Evolutionary conservation across 1,140 invertebrate genomes (phyloP).

Genomic region (Carposina sasakii): DNA sequence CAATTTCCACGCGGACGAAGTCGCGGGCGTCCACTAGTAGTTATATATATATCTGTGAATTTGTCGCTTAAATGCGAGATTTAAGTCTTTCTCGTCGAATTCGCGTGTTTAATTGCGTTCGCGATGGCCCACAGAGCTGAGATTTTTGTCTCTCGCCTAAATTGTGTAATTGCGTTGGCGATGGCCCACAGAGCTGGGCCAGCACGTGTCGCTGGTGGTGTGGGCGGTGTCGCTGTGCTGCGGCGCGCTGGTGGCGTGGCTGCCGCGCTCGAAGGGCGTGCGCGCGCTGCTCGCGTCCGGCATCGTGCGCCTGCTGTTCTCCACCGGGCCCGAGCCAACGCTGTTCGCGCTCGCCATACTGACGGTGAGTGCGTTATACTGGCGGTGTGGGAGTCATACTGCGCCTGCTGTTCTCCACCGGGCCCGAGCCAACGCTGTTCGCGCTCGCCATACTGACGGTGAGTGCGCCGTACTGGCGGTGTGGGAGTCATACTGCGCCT

Average conservation of each 20-base stretch:
- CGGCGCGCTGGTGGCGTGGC: constrained; percentile 83
- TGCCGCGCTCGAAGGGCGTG: constrained; percentile 85
- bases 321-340: constrained; percentile 92
- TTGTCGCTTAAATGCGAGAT: no score
- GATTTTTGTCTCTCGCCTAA: no score
- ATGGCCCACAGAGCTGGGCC: constrained; percentile 78
- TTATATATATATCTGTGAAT: no score
- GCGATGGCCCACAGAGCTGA: constrained; percentile 75
- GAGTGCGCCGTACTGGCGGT: constrained; percentile 79
- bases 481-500: constrained; percentile 88
- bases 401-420: constrained; percentile 90
- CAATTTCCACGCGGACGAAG: no score
- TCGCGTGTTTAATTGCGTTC: not conserved
- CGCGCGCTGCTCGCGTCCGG: constrained; percentile 85
- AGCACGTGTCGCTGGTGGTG: constrained; percentile 87
- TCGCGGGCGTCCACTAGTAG: no score
- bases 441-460: constrained; percentile 89
- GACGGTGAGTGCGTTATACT: constrained; percentile 80
- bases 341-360: constrained; percentile 87
- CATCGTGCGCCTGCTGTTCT: constrained; percentile 91
- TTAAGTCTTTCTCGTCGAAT: no score
- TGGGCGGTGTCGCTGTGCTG: constrained; percentile 89
- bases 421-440: constrained; percentile 91
- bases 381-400: constrained; percentile 89
- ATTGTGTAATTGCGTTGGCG: not conserved